phyloP scores from a whole-genome alignment of 2,888 invertebrate genomes.

The Dioctria linearis region DNA sequence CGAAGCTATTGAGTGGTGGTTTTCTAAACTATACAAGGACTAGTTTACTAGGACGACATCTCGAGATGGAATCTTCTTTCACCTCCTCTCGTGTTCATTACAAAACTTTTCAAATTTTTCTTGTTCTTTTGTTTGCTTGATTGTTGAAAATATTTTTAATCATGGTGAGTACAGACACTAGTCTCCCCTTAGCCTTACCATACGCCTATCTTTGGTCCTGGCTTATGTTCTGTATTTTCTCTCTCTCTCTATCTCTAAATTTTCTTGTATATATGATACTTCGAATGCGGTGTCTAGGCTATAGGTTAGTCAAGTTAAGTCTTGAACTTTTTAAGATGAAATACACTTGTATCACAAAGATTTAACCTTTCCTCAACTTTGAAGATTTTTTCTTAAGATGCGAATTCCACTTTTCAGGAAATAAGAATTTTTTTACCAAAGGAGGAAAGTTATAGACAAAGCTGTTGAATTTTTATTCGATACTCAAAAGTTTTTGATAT shows the following conservation, averaged over 20 bases:
- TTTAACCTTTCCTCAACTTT: too few relatives aligned
- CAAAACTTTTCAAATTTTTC: constrained; percentile 1
- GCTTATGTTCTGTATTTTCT: too few relatives aligned
- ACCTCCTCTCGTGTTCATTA: constrained; percentile 4
- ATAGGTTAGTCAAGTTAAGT: not conserved
- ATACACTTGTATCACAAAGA: too few relatives aligned
- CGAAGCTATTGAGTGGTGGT: constrained; percentile 48
- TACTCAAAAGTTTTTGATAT: too few relatives aligned
- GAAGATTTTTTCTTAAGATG: too few relatives aligned
- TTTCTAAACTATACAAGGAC: constrained; percentile 26
- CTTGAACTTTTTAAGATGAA: not conserved
- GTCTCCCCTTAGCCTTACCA: constrained; percentile 1
- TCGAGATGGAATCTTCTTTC: constrained; percentile 11
- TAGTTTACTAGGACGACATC: constrained; percentile 7
- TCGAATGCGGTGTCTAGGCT: constrained; percentile 10
- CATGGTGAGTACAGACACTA: constrained; percentile 4
- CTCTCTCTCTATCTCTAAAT: too few relatives aligned
- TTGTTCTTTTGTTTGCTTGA: constrained; percentile 22
- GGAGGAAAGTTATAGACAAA: too few relatives aligned
- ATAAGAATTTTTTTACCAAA: too few relatives aligned
- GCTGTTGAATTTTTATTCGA: too few relatives aligned
- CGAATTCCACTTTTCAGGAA: too few relatives aligned
- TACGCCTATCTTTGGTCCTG: not conserved
- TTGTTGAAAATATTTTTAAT: constrained; percentile 36
- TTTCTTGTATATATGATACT: too few relatives aligned